Conservation (phyloP, 2,888 invertebrate genomes). For the Sarcophaga caerulescens region DNA sequence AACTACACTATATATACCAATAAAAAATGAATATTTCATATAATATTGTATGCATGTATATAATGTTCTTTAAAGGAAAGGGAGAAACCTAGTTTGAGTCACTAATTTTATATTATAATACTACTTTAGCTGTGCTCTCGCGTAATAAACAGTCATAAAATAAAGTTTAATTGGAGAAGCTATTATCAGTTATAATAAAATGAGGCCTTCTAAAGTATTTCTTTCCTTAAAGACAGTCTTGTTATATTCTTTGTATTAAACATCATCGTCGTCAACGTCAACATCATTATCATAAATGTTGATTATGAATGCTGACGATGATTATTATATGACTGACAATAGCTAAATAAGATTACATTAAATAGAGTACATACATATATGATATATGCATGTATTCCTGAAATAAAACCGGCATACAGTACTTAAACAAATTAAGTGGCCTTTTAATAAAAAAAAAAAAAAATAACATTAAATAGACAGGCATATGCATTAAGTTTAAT, state of each 20-base stretch:
- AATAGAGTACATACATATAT: constrained; percentile 18
- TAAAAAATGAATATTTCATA: background rate
- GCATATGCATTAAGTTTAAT: background rate
- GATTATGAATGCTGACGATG: constrained; percentile 21
- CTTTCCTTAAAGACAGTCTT: background rate
- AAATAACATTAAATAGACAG: constrained; percentile 16
- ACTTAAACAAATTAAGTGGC: constrained; percentile 62
- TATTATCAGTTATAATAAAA: constrained; percentile 55
- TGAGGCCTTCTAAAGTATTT: constrained; percentile 2
- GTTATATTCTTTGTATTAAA: constrained; percentile 11
- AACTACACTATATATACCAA: background rate
- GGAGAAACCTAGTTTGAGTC: constrained; percentile 48
- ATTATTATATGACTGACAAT: constrained; percentile 28
- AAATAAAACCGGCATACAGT: constrained; percentile 19
- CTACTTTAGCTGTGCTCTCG: background rate
- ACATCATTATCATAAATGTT: constrained; percentile 26
- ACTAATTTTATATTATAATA: constrained; percentile 39
- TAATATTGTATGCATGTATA: too few relatives aligned
- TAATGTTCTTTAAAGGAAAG: background rate
- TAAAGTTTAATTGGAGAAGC: constrained; percentile 61
- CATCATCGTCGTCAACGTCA: constrained; percentile 13
- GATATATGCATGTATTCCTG: constrained; percentile 45
- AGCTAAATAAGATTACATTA: constrained; percentile 55
- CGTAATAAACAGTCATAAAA: constrained; percentile 49
- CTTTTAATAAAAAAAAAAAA: constrained; percentile 53